Base-by-base conservation (phyloP, 2,888 invertebrate genomes). In the Endotricha flammealis region DNA sequence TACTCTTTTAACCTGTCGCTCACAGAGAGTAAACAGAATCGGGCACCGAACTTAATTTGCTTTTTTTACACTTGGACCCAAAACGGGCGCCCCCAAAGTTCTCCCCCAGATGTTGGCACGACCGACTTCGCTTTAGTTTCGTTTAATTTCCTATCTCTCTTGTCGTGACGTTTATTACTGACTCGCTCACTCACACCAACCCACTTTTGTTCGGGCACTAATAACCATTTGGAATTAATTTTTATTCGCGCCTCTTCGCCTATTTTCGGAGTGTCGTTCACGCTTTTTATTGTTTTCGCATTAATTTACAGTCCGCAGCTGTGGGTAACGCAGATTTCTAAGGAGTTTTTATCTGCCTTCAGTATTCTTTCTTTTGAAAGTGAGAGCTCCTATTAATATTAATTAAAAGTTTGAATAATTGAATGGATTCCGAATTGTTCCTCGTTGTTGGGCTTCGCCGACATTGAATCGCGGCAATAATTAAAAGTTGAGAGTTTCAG, bases 351-450 rank as follows among this genome's bases (percentile, higher is more conserved):
- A 77, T 83, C 81, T 68, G 67, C 68, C 64, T 67, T 64, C 67
- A 64, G 76, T 75, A 73, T 82, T 81, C 76, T 81, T 85, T 82
- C 82, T 78, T 83, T 81, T 72, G 74, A 74, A 78, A 82, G 69
- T 76, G 76, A 77, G 78, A 75, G 75, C 71, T 73, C 69, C 82
- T 86, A 85, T 83, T 86, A 83, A 86, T 86, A 85, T 86, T 86
- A 85, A 86, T 85, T 85, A 85, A 85, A 86, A 85, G 77, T 85
- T 85, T 82, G 78, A 81, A 83, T 83, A 82, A 85, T 79, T 83
- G 79, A 82, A 83, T 78, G 73, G 71, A 76, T 79, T 76, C 63
- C 61, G 76, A 74, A 82, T 82, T 80, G 78, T 83, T 73, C 73
- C 52, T 56, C 72, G 78, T 77, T 78, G 77, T 78, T 68, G 68